Percentiles rank a stretch among this genome's conserved stretches.
Evolutionary conservation across 1,140 invertebrate genomes (phyloP).

Genomic region (Gryllus bimaculatus): DNA sequence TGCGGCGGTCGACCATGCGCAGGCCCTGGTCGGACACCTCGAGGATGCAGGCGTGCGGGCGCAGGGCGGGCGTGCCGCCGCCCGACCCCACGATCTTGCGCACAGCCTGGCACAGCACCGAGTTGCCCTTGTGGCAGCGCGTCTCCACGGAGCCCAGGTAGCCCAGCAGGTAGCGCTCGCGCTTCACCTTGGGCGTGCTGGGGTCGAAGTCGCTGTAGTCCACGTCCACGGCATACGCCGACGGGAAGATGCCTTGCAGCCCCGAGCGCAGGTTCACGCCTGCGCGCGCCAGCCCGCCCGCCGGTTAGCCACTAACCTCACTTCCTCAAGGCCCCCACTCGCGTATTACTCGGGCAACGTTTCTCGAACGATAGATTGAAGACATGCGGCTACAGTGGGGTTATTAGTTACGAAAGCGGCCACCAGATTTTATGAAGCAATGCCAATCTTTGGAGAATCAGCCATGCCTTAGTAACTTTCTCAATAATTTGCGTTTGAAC

Average conservation of each 20-base stretch:
- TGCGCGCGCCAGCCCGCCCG: slow-evolving; percentile 32
- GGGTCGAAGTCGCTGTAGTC: slow-evolving; percentile 92
- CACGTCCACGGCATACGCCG: slow-evolving; percentile 91
- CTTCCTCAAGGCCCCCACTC: too few species aligned
- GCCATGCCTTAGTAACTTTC: too few species aligned
- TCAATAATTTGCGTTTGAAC: too few species aligned
- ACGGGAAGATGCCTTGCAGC: slow-evolving; percentile 89
- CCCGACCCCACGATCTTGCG: slow-evolving; percentile 65
- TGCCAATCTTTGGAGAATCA: too few species aligned
- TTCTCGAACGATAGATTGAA: too few species aligned
- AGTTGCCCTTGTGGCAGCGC: slow-evolving; percentile 81
- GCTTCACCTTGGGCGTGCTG: slow-evolving; percentile 68
- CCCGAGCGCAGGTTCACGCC: slow-evolving; percentile 89
- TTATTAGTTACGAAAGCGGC: too few species aligned
- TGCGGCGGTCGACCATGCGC: slow-evolving; percentile 83
- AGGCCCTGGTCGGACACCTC: slow-evolving; percentile 93
- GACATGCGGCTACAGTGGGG: too few species aligned
- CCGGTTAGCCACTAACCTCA: too few species aligned
- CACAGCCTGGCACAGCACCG: slow-evolving; percentile 78
- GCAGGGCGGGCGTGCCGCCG: slow-evolving; percentile 38
- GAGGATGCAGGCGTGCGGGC: slow-evolving; percentile 69
- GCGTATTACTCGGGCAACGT: too few species aligned
- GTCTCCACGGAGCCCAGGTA: slow-evolving; percentile 96
- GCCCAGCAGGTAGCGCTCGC: slow-evolving; percentile 81
- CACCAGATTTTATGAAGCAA: too few species aligned